phyloP scores from a whole-genome alignment of 2,113 vertebrate species.

The Eolophus roseicapilla region DNA sequence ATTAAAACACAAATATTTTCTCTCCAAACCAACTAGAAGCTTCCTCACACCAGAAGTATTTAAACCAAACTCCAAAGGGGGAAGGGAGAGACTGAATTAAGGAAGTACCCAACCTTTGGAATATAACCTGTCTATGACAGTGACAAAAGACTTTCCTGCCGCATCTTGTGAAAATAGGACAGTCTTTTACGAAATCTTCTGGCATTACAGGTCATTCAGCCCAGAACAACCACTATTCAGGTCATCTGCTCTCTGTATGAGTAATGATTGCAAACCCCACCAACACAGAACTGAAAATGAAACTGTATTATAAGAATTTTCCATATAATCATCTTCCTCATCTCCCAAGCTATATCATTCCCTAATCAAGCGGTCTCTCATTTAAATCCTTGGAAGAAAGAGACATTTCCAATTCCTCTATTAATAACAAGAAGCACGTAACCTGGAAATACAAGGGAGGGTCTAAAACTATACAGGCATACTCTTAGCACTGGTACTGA shows the following conservation, averaged over 20 bases:
- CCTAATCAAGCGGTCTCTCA: not conserved
- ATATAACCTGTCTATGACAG: not conserved
- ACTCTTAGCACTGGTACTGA: not conserved
- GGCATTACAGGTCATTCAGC: not conserved
- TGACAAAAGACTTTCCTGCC: not conserved
- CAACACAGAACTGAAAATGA: not conserved
- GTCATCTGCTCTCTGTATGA: not conserved
- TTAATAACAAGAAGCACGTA: not conserved
- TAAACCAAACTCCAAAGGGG: not conserved
- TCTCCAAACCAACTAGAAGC: not conserved
- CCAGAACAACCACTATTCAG: not conserved
- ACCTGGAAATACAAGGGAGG: not conserved
- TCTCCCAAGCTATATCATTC: not conserved
- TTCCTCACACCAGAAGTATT: not conserved
- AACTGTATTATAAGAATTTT: not conserved
- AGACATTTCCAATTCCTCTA: not conserved
- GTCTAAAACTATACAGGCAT: not conserved
- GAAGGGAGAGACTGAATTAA: not conserved
- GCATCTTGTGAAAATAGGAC: not conserved
- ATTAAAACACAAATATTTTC: slow-evolving; percentile 12
- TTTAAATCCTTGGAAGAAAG: not conserved
- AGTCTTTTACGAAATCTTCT: not conserved
- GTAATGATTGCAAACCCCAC: not conserved
- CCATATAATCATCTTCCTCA: not conserved
- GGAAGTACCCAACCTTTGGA: not conserved